A percentile compares a stretch with the other conserved stretches of the same genome.
These are phyloP conservation scores for Colius striatus DNA, from an alignment of 2,113 vertebrate species.

Conservation along the genomic window DNA sequence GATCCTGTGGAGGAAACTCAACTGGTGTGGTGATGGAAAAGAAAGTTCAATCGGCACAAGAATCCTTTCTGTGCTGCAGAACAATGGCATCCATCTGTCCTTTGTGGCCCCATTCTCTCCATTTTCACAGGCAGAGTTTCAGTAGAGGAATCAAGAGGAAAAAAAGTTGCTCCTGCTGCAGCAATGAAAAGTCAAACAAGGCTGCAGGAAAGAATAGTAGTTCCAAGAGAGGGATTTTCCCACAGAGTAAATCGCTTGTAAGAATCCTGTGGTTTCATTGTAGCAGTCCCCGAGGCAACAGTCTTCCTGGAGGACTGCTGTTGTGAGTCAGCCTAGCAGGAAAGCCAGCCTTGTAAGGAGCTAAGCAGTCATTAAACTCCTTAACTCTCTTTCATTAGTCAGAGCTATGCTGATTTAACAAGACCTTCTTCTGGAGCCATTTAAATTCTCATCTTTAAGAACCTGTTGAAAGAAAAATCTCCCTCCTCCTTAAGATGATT, in stretches of 20 bases:
- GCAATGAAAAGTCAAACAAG: slow-evolving; percentile 65
- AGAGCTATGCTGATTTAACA: slow-evolving; percentile 25
- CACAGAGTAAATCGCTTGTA: slow-evolving; percentile 73
- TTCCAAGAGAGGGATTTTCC: slow-evolving; percentile 66
- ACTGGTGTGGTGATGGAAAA: background rate
- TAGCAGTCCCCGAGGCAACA: slow-evolving; percentile 56
- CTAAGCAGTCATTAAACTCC: slow-evolving; percentile 64
- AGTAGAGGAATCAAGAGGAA: background rate
- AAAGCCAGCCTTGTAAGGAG: slow-evolving; percentile 53
- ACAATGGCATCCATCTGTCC: slow-evolving; percentile 50
- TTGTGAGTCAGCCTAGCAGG: slow-evolving; percentile 62
- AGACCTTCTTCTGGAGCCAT: slow-evolving; percentile 2
- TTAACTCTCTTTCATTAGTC: slow-evolving; percentile 8
- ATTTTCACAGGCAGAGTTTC: background rate
- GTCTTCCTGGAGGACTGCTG: slow-evolving; percentile 61
- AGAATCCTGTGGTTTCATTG: slow-evolving; percentile 64
- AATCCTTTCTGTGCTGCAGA: slow-evolving; percentile 21
- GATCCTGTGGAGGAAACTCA: background rate
- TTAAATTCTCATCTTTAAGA: slow-evolving; percentile 39
- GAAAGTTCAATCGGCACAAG: background rate
- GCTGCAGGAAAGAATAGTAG: slow-evolving; percentile 45
- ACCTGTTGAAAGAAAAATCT: background rate
- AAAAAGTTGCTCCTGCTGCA: slow-evolving; percentile 51
- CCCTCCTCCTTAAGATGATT: background rate
- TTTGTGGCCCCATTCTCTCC: background rate